Conservation (phyloP, 2,113 vertebrate genomes). For the Cichladusa arquata region DNA sequence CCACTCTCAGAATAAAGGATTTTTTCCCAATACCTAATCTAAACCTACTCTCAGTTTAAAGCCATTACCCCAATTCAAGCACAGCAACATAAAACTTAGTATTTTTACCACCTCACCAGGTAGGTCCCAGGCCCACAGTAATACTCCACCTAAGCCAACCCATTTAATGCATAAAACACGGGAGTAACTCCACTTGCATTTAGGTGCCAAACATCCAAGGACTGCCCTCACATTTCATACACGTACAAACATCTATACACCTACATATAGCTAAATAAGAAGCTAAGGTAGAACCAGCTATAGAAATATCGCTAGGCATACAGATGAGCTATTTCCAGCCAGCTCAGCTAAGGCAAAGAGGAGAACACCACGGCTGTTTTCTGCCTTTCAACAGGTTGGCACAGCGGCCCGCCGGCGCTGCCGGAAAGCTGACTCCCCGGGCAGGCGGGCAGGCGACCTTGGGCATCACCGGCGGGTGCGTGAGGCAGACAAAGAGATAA, state of each 20-base stretch:
- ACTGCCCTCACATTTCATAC: neutral
- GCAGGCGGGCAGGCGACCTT: neutral
- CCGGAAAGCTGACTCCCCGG: neutral
- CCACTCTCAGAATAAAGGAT: neutral
- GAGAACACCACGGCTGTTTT: neutral
- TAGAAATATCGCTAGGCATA: neutral
- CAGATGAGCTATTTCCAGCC: neutral
- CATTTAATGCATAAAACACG: neutral
- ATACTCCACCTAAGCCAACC: neutral
- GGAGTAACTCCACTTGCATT: neutral
- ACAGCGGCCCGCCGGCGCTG: accelerated
- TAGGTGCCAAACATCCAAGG: neutral
- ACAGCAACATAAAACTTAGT: neutral
- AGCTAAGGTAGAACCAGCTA: neutral
- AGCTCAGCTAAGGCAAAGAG: neutral
- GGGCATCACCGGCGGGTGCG: neutral
- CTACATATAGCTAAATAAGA: neutral
- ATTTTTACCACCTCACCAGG: neutral
- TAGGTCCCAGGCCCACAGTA: neutral
- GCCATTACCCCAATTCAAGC: neutral
- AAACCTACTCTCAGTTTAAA: neutral
- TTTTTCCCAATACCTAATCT: neutral
- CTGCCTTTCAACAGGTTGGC: neutral
- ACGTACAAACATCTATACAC: neutral
- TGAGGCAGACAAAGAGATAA: constrained; percentile 54